Conservation (phyloP, 2,797 vertebrate species). For the Pogoniulus pusillus region DNA sequence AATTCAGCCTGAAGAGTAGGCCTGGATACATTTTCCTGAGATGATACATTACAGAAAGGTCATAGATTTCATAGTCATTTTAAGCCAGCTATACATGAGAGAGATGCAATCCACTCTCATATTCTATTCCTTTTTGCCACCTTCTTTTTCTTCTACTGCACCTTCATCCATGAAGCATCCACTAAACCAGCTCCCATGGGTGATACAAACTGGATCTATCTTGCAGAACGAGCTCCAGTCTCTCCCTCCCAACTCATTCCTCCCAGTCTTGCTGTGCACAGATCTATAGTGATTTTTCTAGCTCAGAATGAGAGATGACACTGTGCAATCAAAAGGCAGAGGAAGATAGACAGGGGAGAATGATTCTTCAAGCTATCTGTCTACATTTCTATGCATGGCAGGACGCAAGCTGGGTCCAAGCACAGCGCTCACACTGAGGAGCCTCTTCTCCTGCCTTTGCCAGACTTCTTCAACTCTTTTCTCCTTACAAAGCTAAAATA, state of each 20-base stretch:
- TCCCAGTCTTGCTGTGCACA: not conserved
- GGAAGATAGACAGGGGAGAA: not conserved
- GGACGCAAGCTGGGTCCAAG: not conserved
- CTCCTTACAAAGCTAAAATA: not conserved
- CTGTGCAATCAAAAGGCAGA: not conserved
- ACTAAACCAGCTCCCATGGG: not conserved
- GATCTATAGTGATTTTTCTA: not conserved
- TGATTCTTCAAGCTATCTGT: not conserved
- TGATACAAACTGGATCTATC: not conserved
- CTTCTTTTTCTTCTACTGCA: not conserved
- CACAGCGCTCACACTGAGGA: rapidly evolving
- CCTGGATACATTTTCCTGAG: not conserved
- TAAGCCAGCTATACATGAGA: not conserved
- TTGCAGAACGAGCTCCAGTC: not conserved
- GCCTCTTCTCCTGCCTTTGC: not conserved
- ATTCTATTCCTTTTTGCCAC: not conserved
- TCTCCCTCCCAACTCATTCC: not conserved
- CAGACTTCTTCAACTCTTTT: not conserved
- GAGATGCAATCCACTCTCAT: not conserved
- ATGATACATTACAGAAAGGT: not conserved
- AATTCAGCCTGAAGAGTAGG: not conserved
- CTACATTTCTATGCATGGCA: not conserved
- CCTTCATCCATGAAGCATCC: not conserved
- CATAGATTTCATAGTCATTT: not conserved
- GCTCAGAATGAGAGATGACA: not conserved